Base-by-base conservation (phyloP, 2,888 invertebrate genomes). In the Lumbricus terrestris region DNA sequence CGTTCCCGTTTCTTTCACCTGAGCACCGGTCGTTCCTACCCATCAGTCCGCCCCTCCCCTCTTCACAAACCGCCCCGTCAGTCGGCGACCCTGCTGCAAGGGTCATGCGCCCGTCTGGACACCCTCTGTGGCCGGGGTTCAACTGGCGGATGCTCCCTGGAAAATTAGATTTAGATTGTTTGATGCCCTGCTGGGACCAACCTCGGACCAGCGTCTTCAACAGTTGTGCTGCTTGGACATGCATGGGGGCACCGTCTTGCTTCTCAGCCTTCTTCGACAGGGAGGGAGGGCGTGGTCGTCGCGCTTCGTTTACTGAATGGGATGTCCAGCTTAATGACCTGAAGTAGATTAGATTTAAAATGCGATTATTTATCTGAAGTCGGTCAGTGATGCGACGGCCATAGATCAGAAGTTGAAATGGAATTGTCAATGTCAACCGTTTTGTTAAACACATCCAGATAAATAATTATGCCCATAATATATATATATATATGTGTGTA, bases 121-220 rank as follows among this genome's bases (percentile, higher is more conserved):
- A 34, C 85, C 85, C 37, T 85, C 85, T 85, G 85, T 33, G 85
- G 85, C 85, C 35, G 85, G 20, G 35, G 85, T 85, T 85, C 85
- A 37, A 37, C 35, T 20, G 85, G 35, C 85, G 85, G 34, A 37
- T 34, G 85, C 23, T 85, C 85, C 85, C 8, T 37, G 85, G 85
- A 85, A 85, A 85, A 85, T 85, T 85, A 85, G 85, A 85, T 85
- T 85, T 37, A 33, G 85, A 85, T 85, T 85, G 85, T 85, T 37
- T 34, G 85, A 37, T 34, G 37, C 18, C 85, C 85, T 35, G 85
- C 85, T 85, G 85, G 35, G 85, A 11, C 29, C 69, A n/a, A 69
- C n/a, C 29, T 69, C 69, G 5, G n/a, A n/a, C n/a, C 29, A 69
- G n/a, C 29, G n/a, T n/a, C n/a, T n/a, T n/a, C n/a, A n/a, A n/a